Percentiles rank a stretch among this genome's conserved stretches.
Conservation (phyloP, 64 coral and sea anemone species). For the Astreopora myriophthalma region DNA sequence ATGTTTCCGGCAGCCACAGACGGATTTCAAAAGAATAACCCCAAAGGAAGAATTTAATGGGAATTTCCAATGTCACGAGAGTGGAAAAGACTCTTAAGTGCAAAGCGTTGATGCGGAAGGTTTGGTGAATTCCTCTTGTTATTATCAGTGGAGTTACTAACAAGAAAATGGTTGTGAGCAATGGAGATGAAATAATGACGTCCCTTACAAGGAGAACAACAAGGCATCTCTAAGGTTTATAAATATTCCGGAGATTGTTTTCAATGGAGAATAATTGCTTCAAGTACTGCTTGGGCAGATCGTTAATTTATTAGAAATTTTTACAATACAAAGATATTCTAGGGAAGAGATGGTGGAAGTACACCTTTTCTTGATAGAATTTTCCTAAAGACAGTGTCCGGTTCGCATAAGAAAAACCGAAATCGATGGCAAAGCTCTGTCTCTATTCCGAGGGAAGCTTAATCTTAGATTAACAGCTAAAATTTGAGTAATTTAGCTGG, state of each 20-base stretch:
- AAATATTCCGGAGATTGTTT: too few relatives aligned
- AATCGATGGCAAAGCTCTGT: too few relatives aligned
- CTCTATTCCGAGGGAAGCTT: too few relatives aligned
- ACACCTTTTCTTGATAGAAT: neutral
- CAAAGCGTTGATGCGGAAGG: neutral
- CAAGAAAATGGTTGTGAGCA: too few relatives aligned
- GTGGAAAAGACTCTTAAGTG: neutral
- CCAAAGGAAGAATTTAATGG: neutral
- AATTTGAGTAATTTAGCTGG: too few relatives aligned
- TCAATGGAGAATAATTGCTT: too few relatives aligned
- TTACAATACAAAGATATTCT: neutral
- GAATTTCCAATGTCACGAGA: neutral
- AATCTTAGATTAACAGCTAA: too few relatives aligned
- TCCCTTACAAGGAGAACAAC: neutral
- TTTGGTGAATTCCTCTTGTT: neutral
- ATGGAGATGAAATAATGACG: neutral
- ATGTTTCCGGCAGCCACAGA: neutral
- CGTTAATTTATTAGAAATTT: neutral
- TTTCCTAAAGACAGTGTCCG: too few relatives aligned
- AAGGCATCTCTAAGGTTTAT: too few relatives aligned
- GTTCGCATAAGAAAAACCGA: too few relatives aligned
- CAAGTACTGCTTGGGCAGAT: too few relatives aligned
- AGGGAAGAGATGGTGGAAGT: neutral
- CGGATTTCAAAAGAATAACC: neutral
- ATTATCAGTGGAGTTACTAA: neutral